Conservation (phyloP, 2,113 vertebrate species). For the Girardinichthys multiradiatus region DNA sequence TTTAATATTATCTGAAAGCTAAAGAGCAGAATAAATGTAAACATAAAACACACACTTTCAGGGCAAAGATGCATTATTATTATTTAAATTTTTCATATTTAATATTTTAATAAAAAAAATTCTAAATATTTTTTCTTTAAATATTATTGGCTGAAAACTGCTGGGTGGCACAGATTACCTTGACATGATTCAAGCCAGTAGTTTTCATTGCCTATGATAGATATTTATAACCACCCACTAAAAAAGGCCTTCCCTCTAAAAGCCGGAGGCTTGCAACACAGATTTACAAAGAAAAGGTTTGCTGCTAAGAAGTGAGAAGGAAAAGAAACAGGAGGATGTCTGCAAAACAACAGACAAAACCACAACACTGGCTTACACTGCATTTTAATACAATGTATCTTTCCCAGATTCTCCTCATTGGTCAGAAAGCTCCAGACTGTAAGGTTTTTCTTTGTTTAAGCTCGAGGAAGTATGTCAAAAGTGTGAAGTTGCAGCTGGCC, state of each 20-base stretch:
- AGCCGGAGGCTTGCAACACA: not conserved
- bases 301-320: not conserved
- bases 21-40: no score
- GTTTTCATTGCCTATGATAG: no score
- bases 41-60: no score
- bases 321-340: slow-evolving; percentile 22
- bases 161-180: no score
- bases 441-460: slow-evolving; percentile 23
- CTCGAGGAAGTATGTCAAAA: slow-evolving; percentile 29
- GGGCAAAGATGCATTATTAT: no score
- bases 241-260: not conserved
- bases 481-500: slow-evolving; percentile 25
- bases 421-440: slow-evolving; percentile 29
- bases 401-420: slow-evolving; percentile 2
- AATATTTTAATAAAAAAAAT: no score
- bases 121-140: no score
- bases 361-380: slow-evolving; percentile 40
- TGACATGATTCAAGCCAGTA: no score
- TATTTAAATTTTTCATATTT: no score
- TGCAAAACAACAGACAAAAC: slow-evolving; percentile 28
- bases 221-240: not conserved
- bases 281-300: not conserved
- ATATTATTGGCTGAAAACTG: no score
- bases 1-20: no score
- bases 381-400: slow-evolving; percentile 36